Conservation (phyloP, 30 jellyfish, hydroid and myxozoan species). For the Turritopsis rubra region DNA sequence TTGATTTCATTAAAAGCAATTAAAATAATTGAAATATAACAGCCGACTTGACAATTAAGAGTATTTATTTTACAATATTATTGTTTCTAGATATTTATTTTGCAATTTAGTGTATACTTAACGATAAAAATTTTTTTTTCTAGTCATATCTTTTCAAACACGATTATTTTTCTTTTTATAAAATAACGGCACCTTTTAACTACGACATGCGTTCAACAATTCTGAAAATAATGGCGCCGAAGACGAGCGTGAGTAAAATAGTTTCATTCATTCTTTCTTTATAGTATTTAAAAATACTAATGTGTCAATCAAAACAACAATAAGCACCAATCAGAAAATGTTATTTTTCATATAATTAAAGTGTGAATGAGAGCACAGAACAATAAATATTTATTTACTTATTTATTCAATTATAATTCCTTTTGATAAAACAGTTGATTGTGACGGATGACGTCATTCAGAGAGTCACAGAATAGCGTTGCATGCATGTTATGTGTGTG, state of each 20-base stretch:
- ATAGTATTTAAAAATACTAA: neutral
- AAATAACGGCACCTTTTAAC: neutral
- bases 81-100: neutral
- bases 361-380: neutral
- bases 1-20: neutral
- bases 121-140: neutral
- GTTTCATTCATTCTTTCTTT: neutral
- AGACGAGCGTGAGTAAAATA: neutral
- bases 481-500: too few relatives aligned
- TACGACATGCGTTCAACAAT: neutral
- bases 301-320: neutral
- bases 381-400: neutral
- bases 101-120: neutral
- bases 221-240: neutral
- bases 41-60: neutral
- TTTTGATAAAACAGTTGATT: neutral
- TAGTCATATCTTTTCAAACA: neutral
- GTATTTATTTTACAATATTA: neutral
- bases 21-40: neutral
- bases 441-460: neutral
- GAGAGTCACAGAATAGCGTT: neutral
- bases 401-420: neutral
- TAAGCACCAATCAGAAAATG: neutral
- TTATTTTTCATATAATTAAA: too few relatives aligned
- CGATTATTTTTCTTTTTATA: neutral